Conservation (phyloP, 2,797 vertebrate genomes). For the Falco peregrinus region DNA sequence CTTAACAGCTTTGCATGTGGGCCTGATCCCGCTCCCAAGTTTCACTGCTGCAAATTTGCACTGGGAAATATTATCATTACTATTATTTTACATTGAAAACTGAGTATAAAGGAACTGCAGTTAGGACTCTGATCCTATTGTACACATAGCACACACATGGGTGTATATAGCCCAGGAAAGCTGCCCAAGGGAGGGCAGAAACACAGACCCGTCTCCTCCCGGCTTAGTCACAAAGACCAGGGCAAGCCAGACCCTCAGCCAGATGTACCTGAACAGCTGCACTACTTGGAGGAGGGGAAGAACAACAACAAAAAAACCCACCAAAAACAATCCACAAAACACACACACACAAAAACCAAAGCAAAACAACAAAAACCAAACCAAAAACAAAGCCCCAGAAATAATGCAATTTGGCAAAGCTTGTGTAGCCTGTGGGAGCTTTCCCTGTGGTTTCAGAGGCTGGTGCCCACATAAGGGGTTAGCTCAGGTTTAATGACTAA, state of each 20-base stretch:
- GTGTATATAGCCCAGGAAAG: accelerated
- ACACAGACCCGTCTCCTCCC: background rate
- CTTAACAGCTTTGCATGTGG: constrained; percentile 2
- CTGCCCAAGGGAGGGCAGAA: background rate
- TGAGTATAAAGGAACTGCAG: background rate
- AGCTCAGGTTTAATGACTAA: background rate
- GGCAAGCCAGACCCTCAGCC: background rate
- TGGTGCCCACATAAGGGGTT: background rate
- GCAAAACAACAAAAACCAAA: background rate
- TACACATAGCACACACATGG: background rate
- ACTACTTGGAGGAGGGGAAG: no score
- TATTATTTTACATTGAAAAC: background rate
- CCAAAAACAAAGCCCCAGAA: background rate
- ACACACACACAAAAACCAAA: no score
- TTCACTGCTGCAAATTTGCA: background rate
- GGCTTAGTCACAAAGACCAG: background rate
- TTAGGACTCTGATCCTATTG: background rate
- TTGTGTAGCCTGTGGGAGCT: background rate
- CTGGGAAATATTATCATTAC: background rate
- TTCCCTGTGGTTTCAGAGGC: background rate
- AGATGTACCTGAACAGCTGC: background rate
- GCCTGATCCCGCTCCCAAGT: background rate
- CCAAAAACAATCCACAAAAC: no score
- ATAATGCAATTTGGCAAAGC: background rate
- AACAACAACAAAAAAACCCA: no score